phyloP scores from a whole-genome alignment of 2,113 vertebrate genomes.

The Enhydra lutris region DNA sequence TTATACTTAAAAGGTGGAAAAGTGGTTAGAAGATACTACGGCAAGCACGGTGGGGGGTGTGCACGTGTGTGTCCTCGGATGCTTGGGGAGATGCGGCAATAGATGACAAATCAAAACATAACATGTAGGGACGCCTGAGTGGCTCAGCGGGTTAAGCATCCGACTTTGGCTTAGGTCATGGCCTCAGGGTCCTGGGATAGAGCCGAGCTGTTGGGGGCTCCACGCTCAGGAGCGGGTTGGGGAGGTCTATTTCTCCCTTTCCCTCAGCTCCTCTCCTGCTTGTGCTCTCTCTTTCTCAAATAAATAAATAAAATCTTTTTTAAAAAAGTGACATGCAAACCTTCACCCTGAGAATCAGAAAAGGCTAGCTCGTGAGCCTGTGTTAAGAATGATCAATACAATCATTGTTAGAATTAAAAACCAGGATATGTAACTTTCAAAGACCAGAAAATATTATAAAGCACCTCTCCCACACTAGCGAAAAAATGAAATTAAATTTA shows the following conservation, averaged over 20 bases:
- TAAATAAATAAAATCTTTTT: background rate
- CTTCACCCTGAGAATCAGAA: background rate
- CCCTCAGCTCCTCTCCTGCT: too few relatives aligned
- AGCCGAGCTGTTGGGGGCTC: background rate
- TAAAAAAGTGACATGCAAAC: background rate
- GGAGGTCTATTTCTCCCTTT: background rate
- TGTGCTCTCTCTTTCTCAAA: background rate
- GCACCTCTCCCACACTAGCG: background rate
- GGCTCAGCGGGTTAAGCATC: background rate
- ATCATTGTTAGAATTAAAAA: background rate
- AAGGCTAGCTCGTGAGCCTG: background rate
- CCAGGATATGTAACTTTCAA: background rate
- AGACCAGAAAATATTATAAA: background rate
- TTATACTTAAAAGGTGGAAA: background rate
- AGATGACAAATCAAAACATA: background rate
- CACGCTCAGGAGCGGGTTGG: background rate
- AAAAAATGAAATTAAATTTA: background rate
- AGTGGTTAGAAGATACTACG: background rate
- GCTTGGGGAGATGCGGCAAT: background rate
- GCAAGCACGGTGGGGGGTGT: background rate
- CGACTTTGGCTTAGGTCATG: background rate
- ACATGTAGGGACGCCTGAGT: background rate
- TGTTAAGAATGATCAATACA: background rate
- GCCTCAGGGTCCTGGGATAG: background rate
- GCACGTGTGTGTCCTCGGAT: too few relatives aligned